A percentile compares a stretch with the other conserved stretches of the same genome.
Evolutionary conservation across 1,140 invertebrate species (phyloP).

Genomic region (Agraylea sexmaculata): DNA sequence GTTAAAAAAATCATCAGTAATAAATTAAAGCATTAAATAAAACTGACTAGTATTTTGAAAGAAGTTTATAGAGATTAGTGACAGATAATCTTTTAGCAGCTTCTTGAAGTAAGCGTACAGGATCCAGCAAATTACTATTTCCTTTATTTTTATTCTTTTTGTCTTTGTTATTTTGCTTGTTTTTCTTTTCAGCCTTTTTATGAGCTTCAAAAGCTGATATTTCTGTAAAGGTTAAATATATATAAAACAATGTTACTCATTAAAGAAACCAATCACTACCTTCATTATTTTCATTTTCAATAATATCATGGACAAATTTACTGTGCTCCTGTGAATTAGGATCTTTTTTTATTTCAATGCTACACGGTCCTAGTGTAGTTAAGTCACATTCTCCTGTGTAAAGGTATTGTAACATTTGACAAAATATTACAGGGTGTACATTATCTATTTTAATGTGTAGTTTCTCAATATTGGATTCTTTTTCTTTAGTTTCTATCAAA

Average conservation of each 20-base stretch:
- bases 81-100: slow-evolving; percentile 41
- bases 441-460: slow-evolving; percentile 34
- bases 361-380: slow-evolving; percentile 37
- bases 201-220: slow-evolving; percentile 45
- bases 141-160: slow-evolving; percentile 19
- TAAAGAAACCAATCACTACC: slow-evolving; percentile 1
- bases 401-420: slow-evolving; percentile 50
- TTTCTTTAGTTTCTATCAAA: slow-evolving; percentile 7
- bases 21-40: not conserved
- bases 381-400: slow-evolving; percentile 57
- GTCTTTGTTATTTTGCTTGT: slow-evolving; percentile 22
- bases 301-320: slow-evolving; percentile 9
- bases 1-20: not conserved
- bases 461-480: slow-evolving; percentile 21
- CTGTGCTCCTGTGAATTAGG: slow-evolving; percentile 6
- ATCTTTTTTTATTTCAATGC: slow-evolving; percentile 31
- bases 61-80: slow-evolving; percentile 34
- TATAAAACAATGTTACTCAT: slow-evolving; percentile 1
- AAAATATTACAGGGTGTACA: slow-evolving; percentile 48
- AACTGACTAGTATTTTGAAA: slow-evolving; percentile 39
- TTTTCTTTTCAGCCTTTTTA: slow-evolving; percentile 26
- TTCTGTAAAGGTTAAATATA: slow-evolving; percentile 9
- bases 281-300: slow-evolving; percentile 14
- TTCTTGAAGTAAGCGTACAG: slow-evolving; percentile 45
- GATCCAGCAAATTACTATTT: slow-evolving; percentile 25